Conservation (phyloP, 2,888 invertebrate genomes). For the Coleophora deauratella region DNA sequence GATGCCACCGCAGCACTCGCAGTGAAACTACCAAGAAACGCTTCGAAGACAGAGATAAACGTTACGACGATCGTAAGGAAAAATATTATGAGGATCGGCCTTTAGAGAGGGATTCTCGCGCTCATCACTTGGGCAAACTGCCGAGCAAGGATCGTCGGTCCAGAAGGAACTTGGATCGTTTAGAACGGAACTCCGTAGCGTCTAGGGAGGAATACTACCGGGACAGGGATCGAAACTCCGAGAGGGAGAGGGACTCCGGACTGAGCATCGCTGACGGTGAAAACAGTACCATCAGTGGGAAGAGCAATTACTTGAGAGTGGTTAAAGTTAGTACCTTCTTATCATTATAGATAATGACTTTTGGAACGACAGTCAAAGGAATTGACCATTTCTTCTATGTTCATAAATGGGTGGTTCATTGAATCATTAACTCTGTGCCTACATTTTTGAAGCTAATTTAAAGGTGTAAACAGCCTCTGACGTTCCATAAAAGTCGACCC, state of each 20-base stretch:
- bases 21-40: constrained; percentile 41
- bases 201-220: constrained; percentile 51
- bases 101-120: constrained; percentile 19
- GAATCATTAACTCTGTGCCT: no score
- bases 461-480: no score
- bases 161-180: constrained; percentile 37
- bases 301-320: constrained; percentile 52
- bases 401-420: no score
- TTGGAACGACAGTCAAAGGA: no score
- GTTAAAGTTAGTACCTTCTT: constrained; percentile 46
- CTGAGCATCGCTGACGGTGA: constrained; percentile 59
- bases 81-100: constrained; percentile 41
- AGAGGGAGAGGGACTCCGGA: constrained; percentile 57
- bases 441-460: no score
- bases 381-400: no score
- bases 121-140: constrained; percentile 15
- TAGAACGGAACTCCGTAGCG: constrained; percentile 42
- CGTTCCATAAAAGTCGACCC: no score
- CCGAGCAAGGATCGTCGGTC: constrained; percentile 32
- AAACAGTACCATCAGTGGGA: constrained; percentile 52
- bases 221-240: constrained; percentile 40
- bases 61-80: constrained; percentile 12
- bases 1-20: constrained; percentile 35
- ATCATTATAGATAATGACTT: no score
- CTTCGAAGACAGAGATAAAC: constrained; percentile 20